A percentile compares a stretch with the other conserved stretches of the same genome.
Evolutionary conservation across 2,113 vertebrate genomes (phyloP).

Genomic region (Larimichthys crocea): DNA sequence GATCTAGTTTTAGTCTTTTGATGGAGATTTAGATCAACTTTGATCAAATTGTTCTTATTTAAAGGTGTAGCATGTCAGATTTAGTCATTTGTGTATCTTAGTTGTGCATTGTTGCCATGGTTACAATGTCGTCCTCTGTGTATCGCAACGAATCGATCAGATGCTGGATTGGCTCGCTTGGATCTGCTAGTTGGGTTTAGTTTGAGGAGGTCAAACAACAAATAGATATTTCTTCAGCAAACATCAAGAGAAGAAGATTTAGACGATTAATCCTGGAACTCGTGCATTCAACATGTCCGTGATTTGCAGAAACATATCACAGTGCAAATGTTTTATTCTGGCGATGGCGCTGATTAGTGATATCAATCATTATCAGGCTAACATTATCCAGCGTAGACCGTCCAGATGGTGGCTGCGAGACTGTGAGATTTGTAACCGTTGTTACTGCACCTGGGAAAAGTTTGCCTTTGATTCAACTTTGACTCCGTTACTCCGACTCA

Average conservation of each 20-base stretch:
- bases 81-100: neutral
- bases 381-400: too few relatives aligned
- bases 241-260: neutral
- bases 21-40: neutral
- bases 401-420: too few relatives aligned
- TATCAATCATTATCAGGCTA: too few relatives aligned
- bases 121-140: neutral
- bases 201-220: neutral
- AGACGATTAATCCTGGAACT: neutral
- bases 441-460: too few relatives aligned
- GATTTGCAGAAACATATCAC: too few relatives aligned
- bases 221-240: neutral
- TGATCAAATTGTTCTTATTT: neutral
- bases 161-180: neutral
- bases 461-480: too few relatives aligned
- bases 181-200: neutral
- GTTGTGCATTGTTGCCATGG: neutral
- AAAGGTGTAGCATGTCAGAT: neutral
- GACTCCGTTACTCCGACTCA: too few relatives aligned
- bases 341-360: too few relatives aligned
- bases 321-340: neutral
- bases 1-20: neutral
- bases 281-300: neutral
- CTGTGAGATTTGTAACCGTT: too few relatives aligned
- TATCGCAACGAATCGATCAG: neutral